These are phyloP conservation scores for Zaprionus taronus DNA, from an alignment of 1,140 invertebrate genomes.

Conservation along the genomic window DNA sequence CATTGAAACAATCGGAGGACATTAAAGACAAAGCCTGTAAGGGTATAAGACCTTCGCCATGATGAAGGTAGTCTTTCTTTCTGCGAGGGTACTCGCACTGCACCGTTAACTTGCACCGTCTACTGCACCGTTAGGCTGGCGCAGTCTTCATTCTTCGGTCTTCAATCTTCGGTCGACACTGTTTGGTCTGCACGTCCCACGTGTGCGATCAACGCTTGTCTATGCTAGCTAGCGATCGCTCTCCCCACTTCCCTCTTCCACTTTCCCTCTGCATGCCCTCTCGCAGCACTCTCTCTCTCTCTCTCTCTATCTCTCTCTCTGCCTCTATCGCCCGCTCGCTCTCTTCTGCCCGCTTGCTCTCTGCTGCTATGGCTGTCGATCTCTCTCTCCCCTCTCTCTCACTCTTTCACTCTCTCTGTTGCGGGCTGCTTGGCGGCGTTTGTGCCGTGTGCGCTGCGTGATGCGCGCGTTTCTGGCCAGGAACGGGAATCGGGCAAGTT, in stretches of 20 bases:
- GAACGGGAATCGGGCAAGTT: conserved; percentile 48
- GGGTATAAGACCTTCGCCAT: too few relatives aligned
- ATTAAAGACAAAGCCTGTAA: too few relatives aligned
- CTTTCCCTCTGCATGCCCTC: too few relatives aligned
- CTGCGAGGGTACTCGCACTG: not conserved
- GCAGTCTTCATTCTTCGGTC: not conserved
- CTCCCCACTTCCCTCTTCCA: not conserved
- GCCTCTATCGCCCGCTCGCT: not conserved
- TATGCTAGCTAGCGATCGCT: conserved; percentile 21
- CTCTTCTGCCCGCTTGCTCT: conserved; percentile 2
- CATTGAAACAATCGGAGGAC: too few relatives aligned
- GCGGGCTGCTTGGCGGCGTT: conserved; percentile 7
- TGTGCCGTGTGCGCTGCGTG: conserved; percentile 80
- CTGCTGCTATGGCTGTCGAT: not conserved
- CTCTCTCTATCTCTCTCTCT: not conserved
- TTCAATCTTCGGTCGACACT: not conserved
- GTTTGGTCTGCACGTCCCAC: conserved; percentile 24
- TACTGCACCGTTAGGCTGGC: not conserved
- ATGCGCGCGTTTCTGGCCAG: conserved; percentile 55
- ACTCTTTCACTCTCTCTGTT: conserved; percentile 7
- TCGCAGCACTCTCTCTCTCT: not conserved
- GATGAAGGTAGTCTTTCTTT: too few relatives aligned
- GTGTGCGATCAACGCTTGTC: conserved; percentile 44
- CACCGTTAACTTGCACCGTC: not conserved
- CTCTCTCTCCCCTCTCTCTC: conserved; percentile 7